Evolutionary conservation across 2,888 invertebrate genomes (phyloP).

Genomic region (Gonocerus acuteangulatus): DNA sequence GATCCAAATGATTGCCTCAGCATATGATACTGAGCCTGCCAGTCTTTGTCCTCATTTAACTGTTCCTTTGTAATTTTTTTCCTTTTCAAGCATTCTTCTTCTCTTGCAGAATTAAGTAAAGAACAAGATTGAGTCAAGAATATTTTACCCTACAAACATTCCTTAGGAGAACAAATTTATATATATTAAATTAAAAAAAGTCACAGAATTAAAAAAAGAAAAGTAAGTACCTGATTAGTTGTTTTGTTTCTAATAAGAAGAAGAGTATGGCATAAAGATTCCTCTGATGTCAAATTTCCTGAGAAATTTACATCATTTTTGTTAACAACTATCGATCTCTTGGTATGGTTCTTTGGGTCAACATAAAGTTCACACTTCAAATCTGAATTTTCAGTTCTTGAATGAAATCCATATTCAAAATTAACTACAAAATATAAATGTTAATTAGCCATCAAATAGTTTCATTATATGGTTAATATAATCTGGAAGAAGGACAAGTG

Average conservation of each 20-base stretch:
- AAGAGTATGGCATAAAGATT: background rate
- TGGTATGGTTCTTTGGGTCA: background rate
- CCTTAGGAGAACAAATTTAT: background rate
- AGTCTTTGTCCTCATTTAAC: background rate
- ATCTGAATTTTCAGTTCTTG: background rate
- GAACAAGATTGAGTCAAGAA: background rate
- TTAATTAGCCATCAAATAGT: no score
- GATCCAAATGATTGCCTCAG: slow-evolving; percentile 7
- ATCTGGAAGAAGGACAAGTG: no score
- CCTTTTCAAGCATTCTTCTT: background rate
- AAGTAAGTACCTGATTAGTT: slow-evolving; percentile 14
- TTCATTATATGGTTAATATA: no score
- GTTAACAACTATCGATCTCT: background rate
- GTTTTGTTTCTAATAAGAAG: slow-evolving; percentile 10
- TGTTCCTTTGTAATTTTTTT: background rate
- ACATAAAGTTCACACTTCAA: slow-evolving; percentile 5
- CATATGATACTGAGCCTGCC: background rate
- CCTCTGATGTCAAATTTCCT: slow-evolving; percentile 1
- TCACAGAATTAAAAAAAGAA: background rate
- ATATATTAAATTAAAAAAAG: background rate
- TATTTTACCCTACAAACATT: slow-evolving; percentile 2
- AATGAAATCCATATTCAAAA: slow-evolving; percentile 13
- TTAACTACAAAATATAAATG: background rate
- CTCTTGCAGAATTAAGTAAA: background rate
- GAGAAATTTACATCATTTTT: background rate